Percentiles rank a stretch among this genome's conserved stretches.
Conservation (phyloP, 1,140 invertebrate species). For the Brachionus calyciflorus region DNA sequence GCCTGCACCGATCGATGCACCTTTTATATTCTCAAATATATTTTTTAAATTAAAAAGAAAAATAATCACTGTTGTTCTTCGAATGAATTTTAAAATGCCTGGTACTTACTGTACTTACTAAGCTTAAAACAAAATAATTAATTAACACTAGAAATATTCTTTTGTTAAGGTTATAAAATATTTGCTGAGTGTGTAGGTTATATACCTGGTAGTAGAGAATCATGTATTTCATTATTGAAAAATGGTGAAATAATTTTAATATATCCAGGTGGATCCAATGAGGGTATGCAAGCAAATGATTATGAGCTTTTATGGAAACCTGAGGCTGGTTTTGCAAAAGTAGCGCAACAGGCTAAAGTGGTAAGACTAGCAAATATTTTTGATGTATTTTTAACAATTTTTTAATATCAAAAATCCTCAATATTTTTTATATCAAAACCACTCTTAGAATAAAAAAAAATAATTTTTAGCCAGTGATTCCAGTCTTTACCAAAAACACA, state of each 20-base stretch:
- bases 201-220: background rate
- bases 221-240: slow-evolving; percentile 6
- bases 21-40: background rate
- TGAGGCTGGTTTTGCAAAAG: background rate
- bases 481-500: slow-evolving; percentile 15
- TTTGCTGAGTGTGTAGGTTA: background rate
- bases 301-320: background rate
- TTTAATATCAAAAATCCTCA: no score
- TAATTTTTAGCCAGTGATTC: background rate
- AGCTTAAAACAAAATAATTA: background rate
- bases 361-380: background rate
- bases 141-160: no score
- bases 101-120: background rate
- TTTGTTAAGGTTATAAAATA: background rate
- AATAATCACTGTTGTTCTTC: background rate
- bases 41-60: slow-evolving; percentile 1
- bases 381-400: background rate
- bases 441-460: no score
- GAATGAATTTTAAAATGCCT: background rate
- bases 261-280: background rate
- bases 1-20: background rate
- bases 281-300: background rate
- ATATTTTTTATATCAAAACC: no score
- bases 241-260: slow-evolving; percentile 8
- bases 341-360: background rate